Conservation (phyloP, 2,888 invertebrate genomes). For the Eilema caniola region DNA sequence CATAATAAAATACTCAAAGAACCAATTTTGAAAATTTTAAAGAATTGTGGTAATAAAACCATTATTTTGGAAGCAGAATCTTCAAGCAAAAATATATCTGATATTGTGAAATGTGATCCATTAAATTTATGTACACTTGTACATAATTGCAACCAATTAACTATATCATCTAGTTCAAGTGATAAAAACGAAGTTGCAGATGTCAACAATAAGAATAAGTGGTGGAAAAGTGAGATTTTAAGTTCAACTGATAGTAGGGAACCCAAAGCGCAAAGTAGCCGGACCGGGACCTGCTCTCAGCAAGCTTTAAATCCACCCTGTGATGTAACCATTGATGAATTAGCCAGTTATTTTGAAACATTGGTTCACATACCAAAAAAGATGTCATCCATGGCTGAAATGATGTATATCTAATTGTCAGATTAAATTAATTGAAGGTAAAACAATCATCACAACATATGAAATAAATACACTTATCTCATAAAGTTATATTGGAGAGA, state of each 20-base stretch:
- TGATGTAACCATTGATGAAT: conserved; percentile 97
- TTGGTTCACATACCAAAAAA: conserved; percentile 98
- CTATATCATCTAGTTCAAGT: conserved; percentile 68
- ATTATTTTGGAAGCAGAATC: conserved; percentile 44
- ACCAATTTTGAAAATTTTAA: conserved; percentile 85
- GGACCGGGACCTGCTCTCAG: conserved; percentile 90
- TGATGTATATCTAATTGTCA: conserved; percentile 96
- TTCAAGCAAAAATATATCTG: conserved; percentile 46
- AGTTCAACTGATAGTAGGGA: conserved; percentile 59
- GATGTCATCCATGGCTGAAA: conserved; percentile 99
- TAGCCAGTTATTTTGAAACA: conserved; percentile 98
- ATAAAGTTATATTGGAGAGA: background rate
- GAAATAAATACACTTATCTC: background rate
- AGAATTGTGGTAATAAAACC: conserved; percentile 54
- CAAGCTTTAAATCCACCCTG: conserved; percentile 91
- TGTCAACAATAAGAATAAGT: conserved; percentile 60
- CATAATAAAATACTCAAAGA: conserved; percentile 84
- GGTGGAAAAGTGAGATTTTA: conserved; percentile 70
- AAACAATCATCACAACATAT: background rate
- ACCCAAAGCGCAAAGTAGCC: conserved; percentile 63
- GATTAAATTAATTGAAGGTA: conserved; percentile 5
- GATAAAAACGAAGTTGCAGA: conserved; percentile 45
- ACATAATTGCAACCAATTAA: conserved; percentile 79
- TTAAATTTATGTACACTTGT: conserved; percentile 76
- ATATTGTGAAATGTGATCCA: conserved; percentile 59